phyloP scores from a whole-genome alignment of 2,888 invertebrate genomes.

The Baronia brevicornis region DNA sequence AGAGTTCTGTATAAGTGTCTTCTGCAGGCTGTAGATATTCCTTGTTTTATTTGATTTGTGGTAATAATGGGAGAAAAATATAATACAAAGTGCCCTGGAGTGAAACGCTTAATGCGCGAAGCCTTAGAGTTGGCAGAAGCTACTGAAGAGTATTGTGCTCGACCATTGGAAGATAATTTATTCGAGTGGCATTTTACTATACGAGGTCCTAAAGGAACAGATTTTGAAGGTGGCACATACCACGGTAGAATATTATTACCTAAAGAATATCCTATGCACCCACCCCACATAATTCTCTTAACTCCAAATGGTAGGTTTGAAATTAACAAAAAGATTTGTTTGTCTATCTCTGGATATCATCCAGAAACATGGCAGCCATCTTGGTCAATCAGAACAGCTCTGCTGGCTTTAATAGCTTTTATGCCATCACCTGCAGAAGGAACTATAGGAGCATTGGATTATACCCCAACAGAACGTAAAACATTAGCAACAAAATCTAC shows the following conservation, averaged over 20 bases:
- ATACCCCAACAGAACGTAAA: conserved; percentile 88
- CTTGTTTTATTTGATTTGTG: conserved; percentile 27
- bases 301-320: conserved; percentile 97
- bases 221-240: conserved; percentile 93
- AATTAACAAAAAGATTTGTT: conserved; percentile 93
- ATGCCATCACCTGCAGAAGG: conserved; percentile 94
- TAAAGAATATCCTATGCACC: conserved; percentile 97
- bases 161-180: conserved; percentile 94
- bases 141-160: conserved; percentile 92
- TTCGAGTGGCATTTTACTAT: conserved; percentile 99
- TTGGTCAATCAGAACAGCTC: conserved; percentile 95
- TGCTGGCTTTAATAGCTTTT: conserved; percentile 94
- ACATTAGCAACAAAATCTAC: conserved; percentile 84
- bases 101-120: conserved; percentile 94
- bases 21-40: too few species aligned
- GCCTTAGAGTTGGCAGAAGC: conserved; percentile 89
- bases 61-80: conserved; percentile 66
- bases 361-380: conserved; percentile 99
- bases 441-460: conserved; percentile 93
- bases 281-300: conserved; percentile 93
- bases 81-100: conserved; percentile 81
- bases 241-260: conserved; percentile 95
- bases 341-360: conserved; percentile 96
- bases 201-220: conserved; percentile 89
- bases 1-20: too few species aligned